A percentile compares a stretch with the other conserved stretches of the same genome.
Evolutionary conservation across 2,113 vertebrate species (phyloP).

Genomic region (Ceratotherium simum): DNA sequence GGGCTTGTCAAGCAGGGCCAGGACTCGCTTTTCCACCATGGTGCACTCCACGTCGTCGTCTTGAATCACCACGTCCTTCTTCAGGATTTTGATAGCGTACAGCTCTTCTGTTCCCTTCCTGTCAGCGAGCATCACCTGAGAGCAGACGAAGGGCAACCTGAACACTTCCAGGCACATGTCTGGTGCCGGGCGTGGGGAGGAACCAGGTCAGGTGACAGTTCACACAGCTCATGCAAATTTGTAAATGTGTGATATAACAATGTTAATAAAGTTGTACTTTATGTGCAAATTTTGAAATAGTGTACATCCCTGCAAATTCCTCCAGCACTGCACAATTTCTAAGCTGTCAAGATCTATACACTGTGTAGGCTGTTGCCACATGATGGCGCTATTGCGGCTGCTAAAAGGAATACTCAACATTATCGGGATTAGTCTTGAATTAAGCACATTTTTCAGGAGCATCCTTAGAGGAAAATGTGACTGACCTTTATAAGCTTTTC

Average conservation of each 20-base stretch:
- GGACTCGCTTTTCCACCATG: conserved; percentile 98
- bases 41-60: conserved; percentile 99
- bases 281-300: accelerated
- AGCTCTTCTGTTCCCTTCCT: conserved; percentile 96
- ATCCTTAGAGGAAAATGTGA: not conserved
- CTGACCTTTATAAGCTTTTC: not conserved
- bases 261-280: accelerated
- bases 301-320: not conserved
- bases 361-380: not conserved
- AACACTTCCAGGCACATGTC: accelerated
- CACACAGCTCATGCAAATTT: not conserved
- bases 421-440: not conserved
- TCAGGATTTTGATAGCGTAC: conserved; percentile 97
- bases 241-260: accelerated
- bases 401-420: not conserved
- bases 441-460: not conserved
- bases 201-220: not conserved
- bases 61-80: conserved; percentile 99
- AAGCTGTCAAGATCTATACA: not conserved
- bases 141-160: not conserved
- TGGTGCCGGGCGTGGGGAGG: not conserved
- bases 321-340: not conserved
- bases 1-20: conserved; percentile 95
- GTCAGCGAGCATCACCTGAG: conserved; percentile 97
- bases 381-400: not conserved